phyloP scores from a whole-genome alignment of 2,797 vertebrate genomes.

The Anguilla marmorata region DNA sequence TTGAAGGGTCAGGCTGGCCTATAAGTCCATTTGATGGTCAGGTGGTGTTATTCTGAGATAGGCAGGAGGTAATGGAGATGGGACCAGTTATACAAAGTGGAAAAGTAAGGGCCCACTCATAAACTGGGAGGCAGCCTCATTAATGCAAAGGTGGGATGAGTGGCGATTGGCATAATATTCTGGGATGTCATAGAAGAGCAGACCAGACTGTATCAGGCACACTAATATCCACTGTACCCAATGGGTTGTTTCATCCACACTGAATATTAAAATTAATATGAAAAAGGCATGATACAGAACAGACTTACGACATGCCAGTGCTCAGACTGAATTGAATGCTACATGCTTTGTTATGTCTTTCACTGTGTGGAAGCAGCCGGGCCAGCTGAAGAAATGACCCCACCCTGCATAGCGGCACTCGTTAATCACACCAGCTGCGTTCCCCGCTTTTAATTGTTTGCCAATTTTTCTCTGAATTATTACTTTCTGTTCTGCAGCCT shows the following conservation, averaged over 20 bases:
- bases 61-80: background rate
- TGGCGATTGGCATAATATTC: background rate
- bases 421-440: conserved; percentile 9
- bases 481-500: conserved; percentile 12
- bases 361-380: background rate
- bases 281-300: background rate
- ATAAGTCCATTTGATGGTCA: background rate
- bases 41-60: background rate
- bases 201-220: background rate
- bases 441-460: conserved; percentile 8
- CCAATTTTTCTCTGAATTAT: conserved; percentile 13
- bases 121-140: background rate
- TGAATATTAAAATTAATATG: background rate
- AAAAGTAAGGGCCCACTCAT: background rate
- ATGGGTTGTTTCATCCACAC: background rate
- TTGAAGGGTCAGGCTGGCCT: background rate
- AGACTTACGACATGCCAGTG: background rate
- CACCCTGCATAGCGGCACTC: background rate
- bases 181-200: too few relatives aligned
- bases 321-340: background rate
- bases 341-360: background rate
- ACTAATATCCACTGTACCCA: background rate
- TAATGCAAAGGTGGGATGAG: background rate
- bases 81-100: background rate
- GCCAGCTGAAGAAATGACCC: background rate